Evolutionary conservation across 1,140 invertebrate species (phyloP), one percentile per base, ranked within the genome.

Genomic region (Scaptodrosophila lebanonensis): DNA sequence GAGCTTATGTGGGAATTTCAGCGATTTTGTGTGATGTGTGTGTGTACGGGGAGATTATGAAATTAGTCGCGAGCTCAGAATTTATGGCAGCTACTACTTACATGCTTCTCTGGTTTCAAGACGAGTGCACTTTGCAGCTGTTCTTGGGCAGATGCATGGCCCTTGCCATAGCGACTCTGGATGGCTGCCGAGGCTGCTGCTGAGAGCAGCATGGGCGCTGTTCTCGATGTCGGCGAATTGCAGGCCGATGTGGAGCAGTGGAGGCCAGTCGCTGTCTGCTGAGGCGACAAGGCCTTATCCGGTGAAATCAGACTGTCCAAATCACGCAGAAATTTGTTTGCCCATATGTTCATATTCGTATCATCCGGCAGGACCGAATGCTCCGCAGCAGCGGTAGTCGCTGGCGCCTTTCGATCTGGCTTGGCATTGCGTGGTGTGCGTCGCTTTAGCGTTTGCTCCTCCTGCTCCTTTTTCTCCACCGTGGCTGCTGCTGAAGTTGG

Each of bases 41-140:
- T n/a, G n/a, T n/a, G n/a, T n/a, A n/a, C 18, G 42, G 11, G 18
- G 13, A 64, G 42, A 66, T 69, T 77, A 60, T 58, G 61, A 84
- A 83, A 83, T 66, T 30, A n/a, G 42, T n/a, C 68, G 40, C 56
- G 39, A 43, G 27, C 16, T 20, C 30, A 44, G 51, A 71, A 53
- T 53, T 58, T 63, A 58, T 82, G 54, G 47, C 27, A 64, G 49
- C 36, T 49, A 66, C 40, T 43, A 85, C 85, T 86, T 69, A 87
- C 85, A 76, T 86, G 85, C 62, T 87, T 87, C 59, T 87, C 76
- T 22, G 85, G 85, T 67, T 84, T 84, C 61, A 84, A 64, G 66
- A 87, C 70, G 43, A 85, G 67, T 52, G 72, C 82, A 42, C 72
- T 84, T 32, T 64, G 71, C 38, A 64, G 75, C 42, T 66, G 66